Evolutionary conservation across 2,113 vertebrate species (phyloP).

Genomic region (Catharus minimus): DNA sequence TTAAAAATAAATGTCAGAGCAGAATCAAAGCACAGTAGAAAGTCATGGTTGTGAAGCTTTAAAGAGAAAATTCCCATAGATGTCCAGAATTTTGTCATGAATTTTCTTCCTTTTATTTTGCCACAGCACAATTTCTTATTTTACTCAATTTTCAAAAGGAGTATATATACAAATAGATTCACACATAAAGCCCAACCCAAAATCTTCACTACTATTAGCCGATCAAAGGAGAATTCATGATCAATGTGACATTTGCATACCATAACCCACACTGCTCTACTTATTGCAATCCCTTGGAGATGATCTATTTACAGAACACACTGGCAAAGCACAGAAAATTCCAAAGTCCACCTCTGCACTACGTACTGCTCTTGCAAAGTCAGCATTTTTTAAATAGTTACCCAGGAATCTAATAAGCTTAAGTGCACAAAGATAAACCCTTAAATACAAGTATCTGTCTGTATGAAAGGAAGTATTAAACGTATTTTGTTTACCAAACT

Average conservation of each 20-base stretch:
- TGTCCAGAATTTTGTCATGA: background rate
- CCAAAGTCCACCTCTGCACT: conserved; percentile 30
- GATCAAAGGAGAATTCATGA: background rate
- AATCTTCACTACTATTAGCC: background rate
- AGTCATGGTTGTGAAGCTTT: background rate
- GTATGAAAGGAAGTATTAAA: conserved; percentile 65
- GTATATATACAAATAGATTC: background rate
- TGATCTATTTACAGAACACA: background rate
- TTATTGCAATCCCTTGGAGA: background rate
- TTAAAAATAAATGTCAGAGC: background rate
- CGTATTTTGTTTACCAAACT: conserved; percentile 70
- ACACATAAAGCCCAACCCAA: background rate
- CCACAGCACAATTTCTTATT: background rate
- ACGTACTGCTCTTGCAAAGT: background rate
- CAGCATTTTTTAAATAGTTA: conserved; percentile 35
- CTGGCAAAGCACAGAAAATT: background rate
- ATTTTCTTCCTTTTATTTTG: background rate
- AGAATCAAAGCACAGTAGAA: background rate
- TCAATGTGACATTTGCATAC: background rate
- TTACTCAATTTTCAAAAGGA: background rate
- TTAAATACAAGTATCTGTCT: conserved; percentile 41
- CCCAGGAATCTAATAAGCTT: conserved; percentile 55
- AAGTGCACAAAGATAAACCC: conserved; percentile 51
- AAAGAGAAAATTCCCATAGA: background rate
- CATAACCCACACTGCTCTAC: background rate